These are phyloP conservation scores for Thaumetopoea pityocampa DNA, from an alignment of 1,140 invertebrate genomes.

Conservation along the genomic window DNA sequence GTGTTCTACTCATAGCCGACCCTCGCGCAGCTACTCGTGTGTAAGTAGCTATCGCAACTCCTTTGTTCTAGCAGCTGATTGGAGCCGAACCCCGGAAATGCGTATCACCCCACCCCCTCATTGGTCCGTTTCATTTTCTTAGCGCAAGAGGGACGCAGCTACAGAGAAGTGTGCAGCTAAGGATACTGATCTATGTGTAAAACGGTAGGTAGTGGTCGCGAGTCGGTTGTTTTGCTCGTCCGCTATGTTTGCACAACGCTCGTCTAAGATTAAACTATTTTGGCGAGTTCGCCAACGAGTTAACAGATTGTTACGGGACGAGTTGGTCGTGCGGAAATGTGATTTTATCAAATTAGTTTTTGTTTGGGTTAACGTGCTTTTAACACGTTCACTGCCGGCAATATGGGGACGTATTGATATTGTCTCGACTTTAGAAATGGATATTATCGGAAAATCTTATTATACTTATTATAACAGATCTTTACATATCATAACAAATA, in stretches of 20 bases:
- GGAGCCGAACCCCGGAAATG: slow-evolving; percentile 73
- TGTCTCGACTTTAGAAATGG: too few relatives aligned
- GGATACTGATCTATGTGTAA: slow-evolving; percentile 61
- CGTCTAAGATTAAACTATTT: slow-evolving; percentile 61
- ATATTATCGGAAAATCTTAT: too few relatives aligned
- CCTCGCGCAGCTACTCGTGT: slow-evolving; percentile 69
- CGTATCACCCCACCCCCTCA: slow-evolving; percentile 74
- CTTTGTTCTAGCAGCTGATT: slow-evolving; percentile 76
- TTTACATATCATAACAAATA: too few relatives aligned
- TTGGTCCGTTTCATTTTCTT: slow-evolving; percentile 75
- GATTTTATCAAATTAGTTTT: slow-evolving; percentile 44
- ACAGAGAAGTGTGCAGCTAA: slow-evolving; percentile 64
- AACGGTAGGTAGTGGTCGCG: slow-evolving; percentile 59
- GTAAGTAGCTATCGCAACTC: slow-evolving; percentile 71
- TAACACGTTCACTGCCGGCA: neutral
- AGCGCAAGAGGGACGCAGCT: slow-evolving; percentile 68
- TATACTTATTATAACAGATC: too few relatives aligned
- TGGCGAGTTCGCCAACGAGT: slow-evolving; percentile 40
- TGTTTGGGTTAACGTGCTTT: slow-evolving; percentile 1
- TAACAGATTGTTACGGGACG: slow-evolving; percentile 50
- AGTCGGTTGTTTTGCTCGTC: slow-evolving; percentile 46
- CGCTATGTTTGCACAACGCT: slow-evolving; percentile 37
- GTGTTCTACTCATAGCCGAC: slow-evolving; percentile 48
- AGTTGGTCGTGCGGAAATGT: slow-evolving; percentile 36
- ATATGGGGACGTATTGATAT: too few relatives aligned